phyloP scores from a whole-genome alignment of 2,113 vertebrate species.

The Lathamus discolor region DNA sequence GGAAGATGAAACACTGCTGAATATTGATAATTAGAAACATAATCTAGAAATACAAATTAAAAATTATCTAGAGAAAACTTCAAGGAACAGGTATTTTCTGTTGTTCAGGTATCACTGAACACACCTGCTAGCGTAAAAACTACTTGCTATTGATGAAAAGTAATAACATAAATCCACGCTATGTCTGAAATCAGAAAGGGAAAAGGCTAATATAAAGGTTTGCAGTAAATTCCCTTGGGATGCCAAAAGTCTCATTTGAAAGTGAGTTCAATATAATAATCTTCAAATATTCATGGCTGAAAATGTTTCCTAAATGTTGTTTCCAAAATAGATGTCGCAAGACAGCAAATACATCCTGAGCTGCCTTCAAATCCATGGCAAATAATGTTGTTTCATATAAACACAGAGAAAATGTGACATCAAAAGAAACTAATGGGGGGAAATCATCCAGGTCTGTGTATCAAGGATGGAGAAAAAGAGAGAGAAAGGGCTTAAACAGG shows the following conservation, averaged over 20 bases:
- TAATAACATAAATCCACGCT: background rate
- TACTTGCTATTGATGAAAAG: background rate
- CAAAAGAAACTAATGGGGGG: background rate
- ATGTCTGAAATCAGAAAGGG: slow-evolving; percentile 29
- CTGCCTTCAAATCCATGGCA: slow-evolving; percentile 29
- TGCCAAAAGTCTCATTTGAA: background rate
- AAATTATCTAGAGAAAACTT: background rate
- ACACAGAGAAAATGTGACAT: slow-evolving; percentile 28
- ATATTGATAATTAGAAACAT: background rate
- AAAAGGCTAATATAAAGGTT: slow-evolving; percentile 9
- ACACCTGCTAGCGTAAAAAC: background rate
- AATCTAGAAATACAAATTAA: background rate
- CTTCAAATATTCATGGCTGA: slow-evolving; percentile 51
- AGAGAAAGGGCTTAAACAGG: background rate
- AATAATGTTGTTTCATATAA: slow-evolving; percentile 61
- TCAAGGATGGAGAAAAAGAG: background rate
- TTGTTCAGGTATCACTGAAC: background rate
- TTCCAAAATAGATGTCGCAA: slow-evolving; percentile 60
- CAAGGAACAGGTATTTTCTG: background rate
- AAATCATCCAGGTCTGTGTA: background rate
- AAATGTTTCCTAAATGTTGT: slow-evolving; percentile 36
- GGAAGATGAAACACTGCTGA: background rate
- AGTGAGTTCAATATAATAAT: background rate
- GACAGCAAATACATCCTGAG: slow-evolving; percentile 17
- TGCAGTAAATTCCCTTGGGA: background rate